A percentile compares a stretch with the other conserved stretches of the same genome.
Evolutionary conservation across 2,888 invertebrate species (phyloP).

Genomic region (Gryllus longicercus): DNA sequence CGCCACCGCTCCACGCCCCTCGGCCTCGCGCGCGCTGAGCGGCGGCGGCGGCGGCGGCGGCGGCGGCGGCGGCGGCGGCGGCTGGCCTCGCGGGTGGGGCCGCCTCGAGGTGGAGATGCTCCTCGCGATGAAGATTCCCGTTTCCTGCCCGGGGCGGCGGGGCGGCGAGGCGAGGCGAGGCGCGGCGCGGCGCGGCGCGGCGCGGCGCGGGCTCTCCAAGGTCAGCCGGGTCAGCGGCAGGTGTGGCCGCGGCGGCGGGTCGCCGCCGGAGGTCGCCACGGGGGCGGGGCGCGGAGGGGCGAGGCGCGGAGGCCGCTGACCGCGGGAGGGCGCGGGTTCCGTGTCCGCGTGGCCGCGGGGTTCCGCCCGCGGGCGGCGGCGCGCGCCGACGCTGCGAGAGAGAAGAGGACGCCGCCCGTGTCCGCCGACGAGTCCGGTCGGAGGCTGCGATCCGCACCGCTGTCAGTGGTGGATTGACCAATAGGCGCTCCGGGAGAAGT

Average conservation of each 20-base stretch:
- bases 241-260: background rate
- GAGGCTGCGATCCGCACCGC: too few relatives aligned
- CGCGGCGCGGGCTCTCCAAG: background rate
- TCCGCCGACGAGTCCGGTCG: too few relatives aligned
- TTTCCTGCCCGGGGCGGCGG: background rate
- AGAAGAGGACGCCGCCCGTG: too few relatives aligned
- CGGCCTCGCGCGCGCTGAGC: background rate
- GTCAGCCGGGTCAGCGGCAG: conserved; percentile 11
- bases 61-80: too few relatives aligned
- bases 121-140: conserved; percentile 10
- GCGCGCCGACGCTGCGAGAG: too few relatives aligned
- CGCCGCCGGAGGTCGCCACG: background rate
- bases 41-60: background rate
- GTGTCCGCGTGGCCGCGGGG: too few relatives aligned
- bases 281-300: background rate
- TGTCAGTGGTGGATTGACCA: too few relatives aligned
- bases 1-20: background rate
- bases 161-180: background rate
- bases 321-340: background rate
- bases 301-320: too few relatives aligned
- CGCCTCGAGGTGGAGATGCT: background rate
- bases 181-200: background rate
- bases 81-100: background rate
- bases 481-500: too few relatives aligned
- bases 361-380: too few relatives aligned